These are phyloP conservation scores for Platysteira castanea DNA, from an alignment of 2,113 vertebrate species.

Conservation along the genomic window DNA sequence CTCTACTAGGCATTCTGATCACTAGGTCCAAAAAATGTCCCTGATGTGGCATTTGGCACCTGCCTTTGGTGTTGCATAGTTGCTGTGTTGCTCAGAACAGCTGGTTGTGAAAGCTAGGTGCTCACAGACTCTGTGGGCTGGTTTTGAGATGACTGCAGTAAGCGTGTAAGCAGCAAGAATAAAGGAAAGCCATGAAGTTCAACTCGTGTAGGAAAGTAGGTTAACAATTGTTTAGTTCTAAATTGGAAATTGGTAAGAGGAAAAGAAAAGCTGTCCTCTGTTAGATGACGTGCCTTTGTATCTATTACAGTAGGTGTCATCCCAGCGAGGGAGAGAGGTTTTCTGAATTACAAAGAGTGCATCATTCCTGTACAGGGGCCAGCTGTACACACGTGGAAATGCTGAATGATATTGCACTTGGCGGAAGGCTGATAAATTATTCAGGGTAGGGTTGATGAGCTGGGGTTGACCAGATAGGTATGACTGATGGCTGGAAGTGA, in stretches of 20 bases:
- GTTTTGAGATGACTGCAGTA: not conserved
- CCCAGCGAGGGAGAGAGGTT: not conserved
- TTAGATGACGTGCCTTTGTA: not conserved
- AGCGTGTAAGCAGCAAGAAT: not conserved
- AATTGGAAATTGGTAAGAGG: not conserved
- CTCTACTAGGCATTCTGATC: not conserved
- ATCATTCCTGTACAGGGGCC: not conserved
- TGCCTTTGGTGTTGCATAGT: not conserved
- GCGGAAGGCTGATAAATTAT: not conserved
- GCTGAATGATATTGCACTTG: not conserved
- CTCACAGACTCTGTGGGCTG: not conserved
- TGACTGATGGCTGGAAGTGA: not conserved
- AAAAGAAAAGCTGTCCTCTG: not conserved
- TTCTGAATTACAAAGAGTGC: not conserved
- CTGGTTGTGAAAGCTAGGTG: not conserved
- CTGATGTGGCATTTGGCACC: not conserved
- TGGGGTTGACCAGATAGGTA: not conserved
- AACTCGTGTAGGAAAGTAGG: not conserved
- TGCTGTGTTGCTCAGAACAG: not conserved
- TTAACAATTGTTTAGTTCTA: not conserved
- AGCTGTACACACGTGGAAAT: not conserved
- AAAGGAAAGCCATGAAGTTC: not conserved
- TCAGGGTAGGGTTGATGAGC: not conserved
- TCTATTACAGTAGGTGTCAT: not conserved
- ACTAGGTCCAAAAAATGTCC: not conserved